Percentiles rank a stretch among this genome's conserved stretches.
These are phyloP conservation scores for Schizopygopsis malacanthus DNA, from an alignment of 2,797 vertebrate species.

Conservation along the genomic window DNA sequence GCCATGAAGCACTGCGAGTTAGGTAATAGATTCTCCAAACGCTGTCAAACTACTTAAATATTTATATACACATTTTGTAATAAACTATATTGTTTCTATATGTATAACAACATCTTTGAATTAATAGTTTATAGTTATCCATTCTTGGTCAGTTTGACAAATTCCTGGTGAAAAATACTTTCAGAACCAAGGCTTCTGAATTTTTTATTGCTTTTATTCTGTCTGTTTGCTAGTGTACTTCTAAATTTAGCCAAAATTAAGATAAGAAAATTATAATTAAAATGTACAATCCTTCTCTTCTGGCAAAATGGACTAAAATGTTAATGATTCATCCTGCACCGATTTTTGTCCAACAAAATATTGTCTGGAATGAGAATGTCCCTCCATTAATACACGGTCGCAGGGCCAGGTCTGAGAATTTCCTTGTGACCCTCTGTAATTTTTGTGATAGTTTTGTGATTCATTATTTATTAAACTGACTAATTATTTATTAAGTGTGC, in stretches of 20 bases:
- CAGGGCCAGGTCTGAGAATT: too few species aligned
- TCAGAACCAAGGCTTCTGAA: not conserved
- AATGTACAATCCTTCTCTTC: not conserved
- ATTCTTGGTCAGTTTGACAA: not conserved
- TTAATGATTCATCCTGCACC: not conserved
- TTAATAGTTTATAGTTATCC: not conserved
- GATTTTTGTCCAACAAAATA: not conserved
- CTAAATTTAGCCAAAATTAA: not conserved
- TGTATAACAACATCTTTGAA: not conserved
- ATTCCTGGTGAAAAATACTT: not conserved
- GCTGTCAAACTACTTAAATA: not conserved
- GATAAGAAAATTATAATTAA: not conserved
- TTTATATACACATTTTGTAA: not conserved
- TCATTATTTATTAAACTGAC: too few species aligned
- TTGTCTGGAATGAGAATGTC: not conserved
- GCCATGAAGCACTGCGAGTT: not conserved
- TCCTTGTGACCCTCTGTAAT: too few species aligned
- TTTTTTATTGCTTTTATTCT: not conserved
- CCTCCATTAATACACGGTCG: too few species aligned
- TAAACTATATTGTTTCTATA: not conserved
- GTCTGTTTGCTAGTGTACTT: not conserved
- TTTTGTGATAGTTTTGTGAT: too few species aligned
- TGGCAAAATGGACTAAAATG: not conserved
- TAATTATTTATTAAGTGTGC: too few species aligned
- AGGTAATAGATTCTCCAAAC: not conserved